Base-by-base conservation (phyloP, 2,113 vertebrate genomes). In the Pleuronectes platessa region DNA sequence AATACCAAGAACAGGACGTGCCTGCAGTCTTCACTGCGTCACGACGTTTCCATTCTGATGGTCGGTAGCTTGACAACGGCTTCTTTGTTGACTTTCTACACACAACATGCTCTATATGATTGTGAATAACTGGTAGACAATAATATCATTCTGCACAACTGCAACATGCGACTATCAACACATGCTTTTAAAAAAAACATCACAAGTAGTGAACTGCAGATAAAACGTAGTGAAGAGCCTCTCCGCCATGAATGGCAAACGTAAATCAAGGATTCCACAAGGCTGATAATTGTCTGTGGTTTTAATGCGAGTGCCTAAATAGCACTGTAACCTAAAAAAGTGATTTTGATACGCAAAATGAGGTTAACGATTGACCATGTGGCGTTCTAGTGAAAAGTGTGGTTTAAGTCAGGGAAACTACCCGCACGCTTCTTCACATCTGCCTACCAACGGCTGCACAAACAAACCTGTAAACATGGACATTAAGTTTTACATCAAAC, bases 1-100 rank as follows among this genome's bases (percentile, higher is more conserved):
- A 94, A 92, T 93, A 92, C 93, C 73, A 63, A 93, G 94, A 94
- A 94, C 88, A 91, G 89, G 93, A 93, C 84, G 88, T 72, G 65
- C 47, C 72, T 54, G 83, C 82, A 79, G 64, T 64, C 62, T 37
- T 76, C 26, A 84, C 70, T 85, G 79, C 84, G 83, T 86, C 87
- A 92, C 84, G 69, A 23, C 21, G 68, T 89, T 90, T 91, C 89
- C 89, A 91, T 85, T 87, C 53, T 84, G 68, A 78, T 61, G 58
- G 70, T 87, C 61, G 68, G 77, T 86, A 53, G 66, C 82, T 65
- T 88, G 76, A 88, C 86, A 90, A 83, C 76, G 31, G 74, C 49
- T 66, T 71, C 83, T 92, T 86, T 88, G 87, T 85, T 86, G 84
- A 55, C 47, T 58, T 45, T 82, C 18, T 31, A 40, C 63, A 72